phyloP scores from a whole-genome alignment of 2,113 vertebrate species.

The Oophaga pumilio region DNA sequence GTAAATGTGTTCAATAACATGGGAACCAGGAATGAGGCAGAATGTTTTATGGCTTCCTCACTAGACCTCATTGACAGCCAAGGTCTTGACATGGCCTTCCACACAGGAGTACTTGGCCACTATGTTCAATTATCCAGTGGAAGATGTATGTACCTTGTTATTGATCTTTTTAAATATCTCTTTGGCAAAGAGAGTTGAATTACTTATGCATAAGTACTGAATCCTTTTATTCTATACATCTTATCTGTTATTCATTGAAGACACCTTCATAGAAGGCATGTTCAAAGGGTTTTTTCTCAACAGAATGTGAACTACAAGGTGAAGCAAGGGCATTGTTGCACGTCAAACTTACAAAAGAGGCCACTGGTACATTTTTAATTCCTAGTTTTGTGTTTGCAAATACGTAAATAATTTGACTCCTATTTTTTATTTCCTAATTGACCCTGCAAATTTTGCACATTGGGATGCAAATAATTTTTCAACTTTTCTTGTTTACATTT shows the following conservation, averaged over 20 bases:
- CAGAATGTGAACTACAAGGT: background rate
- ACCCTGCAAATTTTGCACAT: background rate
- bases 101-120: slow-evolving; percentile 20
- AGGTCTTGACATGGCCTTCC: slow-evolving; percentile 23
- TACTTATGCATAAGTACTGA: slow-evolving; percentile 11
- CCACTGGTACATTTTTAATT: background rate
- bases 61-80: slow-evolving; percentile 19
- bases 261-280: background rate
- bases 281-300: background rate
- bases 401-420: background rate
- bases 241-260: background rate
- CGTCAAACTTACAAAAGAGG: background rate
- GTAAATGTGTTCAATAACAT: slow-evolving; percentile 8
- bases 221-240: background rate
- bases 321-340: background rate
- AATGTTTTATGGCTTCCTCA: slow-evolving; percentile 17
- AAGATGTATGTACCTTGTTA: slow-evolving; percentile 22
- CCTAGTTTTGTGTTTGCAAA: background rate
- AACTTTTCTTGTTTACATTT: background rate
- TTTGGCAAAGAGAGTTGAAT: slow-evolving; percentile 11
- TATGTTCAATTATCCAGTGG: slow-evolving; percentile 25
- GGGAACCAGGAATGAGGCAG: background rate
- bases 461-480: background rate
- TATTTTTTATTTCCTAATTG: background rate
- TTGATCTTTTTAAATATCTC: slow-evolving; percentile 10